Evolutionary conservation across 2,797 vertebrate species (phyloP).

Genomic region (Xenentodon cancila): DNA sequence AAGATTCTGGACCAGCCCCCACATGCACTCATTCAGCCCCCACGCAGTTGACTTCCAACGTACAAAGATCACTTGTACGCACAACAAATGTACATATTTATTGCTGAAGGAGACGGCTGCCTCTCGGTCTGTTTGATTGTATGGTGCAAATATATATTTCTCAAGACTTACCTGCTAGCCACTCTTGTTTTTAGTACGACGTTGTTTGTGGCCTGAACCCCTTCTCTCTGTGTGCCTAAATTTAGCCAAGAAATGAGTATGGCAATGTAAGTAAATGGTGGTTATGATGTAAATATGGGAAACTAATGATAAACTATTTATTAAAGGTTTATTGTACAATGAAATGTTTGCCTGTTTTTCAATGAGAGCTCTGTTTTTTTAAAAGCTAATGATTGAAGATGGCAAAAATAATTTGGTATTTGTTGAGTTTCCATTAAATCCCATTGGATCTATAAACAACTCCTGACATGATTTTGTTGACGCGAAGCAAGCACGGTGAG

Average conservation of each 20-base stretch:
- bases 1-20: conserved; percentile 74
- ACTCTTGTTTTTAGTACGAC: conserved; percentile 76
- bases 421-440: conserved; percentile 17
- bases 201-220: conserved; percentile 80
- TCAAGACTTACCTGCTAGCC: conserved; percentile 71
- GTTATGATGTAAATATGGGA: conserved; percentile 85
- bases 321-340: conserved; percentile 88
- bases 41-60: conserved; percentile 61
- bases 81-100: conserved; percentile 73
- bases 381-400: conserved; percentile 1
- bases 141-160: conserved; percentile 70
- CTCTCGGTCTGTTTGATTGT: conserved; percentile 67
- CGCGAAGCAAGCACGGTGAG: too few species aligned
- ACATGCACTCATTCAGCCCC: conserved; percentile 36
- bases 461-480: too few species aligned
- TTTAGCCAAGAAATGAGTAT: conserved; percentile 82
- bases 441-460: conserved; percentile 20
- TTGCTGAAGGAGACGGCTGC: conserved; percentile 62
- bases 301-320: conserved; percentile 88
- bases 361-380: neutral
- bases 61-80: conserved; percentile 63
- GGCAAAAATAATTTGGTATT: neutral
- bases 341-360: conserved; percentile 47
- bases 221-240: conserved; percentile 83
- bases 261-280: conserved; percentile 78